These are phyloP conservation scores for Camponotus pennsylvanicus DNA, from an alignment of 1,140 invertebrate species.

Conservation along the genomic window DNA sequence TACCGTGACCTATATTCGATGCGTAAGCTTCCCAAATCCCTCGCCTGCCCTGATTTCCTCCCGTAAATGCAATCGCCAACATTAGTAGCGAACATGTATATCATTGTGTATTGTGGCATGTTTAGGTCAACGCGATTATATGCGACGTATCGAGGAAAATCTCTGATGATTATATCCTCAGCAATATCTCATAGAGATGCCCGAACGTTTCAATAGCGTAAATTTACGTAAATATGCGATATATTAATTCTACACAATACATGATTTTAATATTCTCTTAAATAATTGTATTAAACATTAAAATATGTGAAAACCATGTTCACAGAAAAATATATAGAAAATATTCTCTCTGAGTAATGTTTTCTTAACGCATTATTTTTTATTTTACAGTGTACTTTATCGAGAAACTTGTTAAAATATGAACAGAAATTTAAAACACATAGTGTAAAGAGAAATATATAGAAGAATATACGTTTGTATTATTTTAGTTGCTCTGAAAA, in stretches of 20 bases:
- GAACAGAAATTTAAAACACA: conserved; percentile 13
- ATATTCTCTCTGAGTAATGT: background rate
- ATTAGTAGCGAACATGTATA: conserved; percentile 36
- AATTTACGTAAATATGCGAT: background rate
- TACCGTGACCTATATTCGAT: conserved; percentile 64
- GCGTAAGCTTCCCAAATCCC: conserved; percentile 15
- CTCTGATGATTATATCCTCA: conserved; percentile 41
- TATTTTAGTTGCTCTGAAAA: conserved; percentile 29
- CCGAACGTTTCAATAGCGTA: background rate
- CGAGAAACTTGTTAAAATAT: conserved; percentile 1
- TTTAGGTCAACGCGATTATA: conserved; percentile 48
- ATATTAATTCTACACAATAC: conserved; percentile 14
- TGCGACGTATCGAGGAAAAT: conserved; percentile 40
- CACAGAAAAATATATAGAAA: conserved; percentile 1
- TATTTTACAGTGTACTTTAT: background rate
- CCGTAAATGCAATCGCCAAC: conserved; percentile 57
- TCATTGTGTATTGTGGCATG: conserved; percentile 39
- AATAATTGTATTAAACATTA: background rate
- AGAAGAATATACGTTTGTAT: background rate
- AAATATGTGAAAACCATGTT: background rate
- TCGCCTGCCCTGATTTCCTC: conserved; percentile 38
- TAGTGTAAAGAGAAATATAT: background rate
- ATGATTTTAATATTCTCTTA: background rate
- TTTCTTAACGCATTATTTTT: background rate
- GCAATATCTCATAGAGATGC: background rate